phyloP scores from a whole-genome alignment of 2,888 invertebrate species.

The Ommatoiulus sabulosus region DNA sequence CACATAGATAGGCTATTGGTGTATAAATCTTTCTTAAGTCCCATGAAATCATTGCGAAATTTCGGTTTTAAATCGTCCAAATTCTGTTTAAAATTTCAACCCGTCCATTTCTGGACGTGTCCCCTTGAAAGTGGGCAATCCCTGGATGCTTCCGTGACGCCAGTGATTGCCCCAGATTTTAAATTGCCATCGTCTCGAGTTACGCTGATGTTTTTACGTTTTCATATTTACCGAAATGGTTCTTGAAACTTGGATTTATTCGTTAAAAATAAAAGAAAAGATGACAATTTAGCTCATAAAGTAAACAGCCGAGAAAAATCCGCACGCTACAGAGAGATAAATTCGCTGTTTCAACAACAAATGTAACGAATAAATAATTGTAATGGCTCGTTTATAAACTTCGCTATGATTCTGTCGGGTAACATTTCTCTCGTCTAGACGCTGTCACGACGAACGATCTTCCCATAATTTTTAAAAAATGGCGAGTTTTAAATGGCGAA shows the following conservation, averaged over 20 bases:
- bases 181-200: not conserved
- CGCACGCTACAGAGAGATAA: not conserved
- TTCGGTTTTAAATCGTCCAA: no score
- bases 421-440: not conserved
- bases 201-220: not conserved
- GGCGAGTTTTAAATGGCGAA: not conserved
- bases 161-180: not conserved
- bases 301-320: not conserved
- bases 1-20: no score
- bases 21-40: no score
- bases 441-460: not conserved
- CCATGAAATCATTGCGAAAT: no score
- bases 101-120: not conserved
- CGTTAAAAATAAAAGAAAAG: not conserved
- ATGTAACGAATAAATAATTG: not conserved
- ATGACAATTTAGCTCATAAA: not conserved
- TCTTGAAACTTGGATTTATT: not conserved
- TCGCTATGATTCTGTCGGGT: not conserved
- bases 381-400: constrained; percentile 2
- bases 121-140: not conserved
- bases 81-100: no score
- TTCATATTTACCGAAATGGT: constrained; percentile 7
- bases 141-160: not conserved
- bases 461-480: not conserved
- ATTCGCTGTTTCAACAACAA: not conserved